Evolutionary conservation across 2,888 invertebrate species (phyloP), one percentile per base, ranked within the genome.

Genomic region (Rotaria magnacalcarata): DNA sequence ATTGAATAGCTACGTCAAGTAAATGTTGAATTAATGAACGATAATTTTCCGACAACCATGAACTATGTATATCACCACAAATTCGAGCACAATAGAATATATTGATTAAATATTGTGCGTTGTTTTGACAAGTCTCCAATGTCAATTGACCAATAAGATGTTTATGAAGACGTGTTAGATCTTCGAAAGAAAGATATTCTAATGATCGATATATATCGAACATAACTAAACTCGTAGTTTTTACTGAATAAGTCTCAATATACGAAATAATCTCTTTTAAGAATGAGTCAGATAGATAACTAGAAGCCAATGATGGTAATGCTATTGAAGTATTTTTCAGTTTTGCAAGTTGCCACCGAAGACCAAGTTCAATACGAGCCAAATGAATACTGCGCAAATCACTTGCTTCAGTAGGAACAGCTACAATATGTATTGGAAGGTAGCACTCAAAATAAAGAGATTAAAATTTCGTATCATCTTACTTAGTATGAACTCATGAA

Each of bases 211-310:
- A 80, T 11, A 80, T 43, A 80, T 80, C 80, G 24, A 47, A n/a
- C 80, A 80, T 80, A n/a, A 47, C 47, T 80, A 80, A 80, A n/a
- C 43, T n/a, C 1, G 47, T 47, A 24, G 80, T 80, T 80, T 80
- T 80, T 47, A n/a, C 47, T 80, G 80, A 80, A n/a, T 80, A 80
- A 47, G 43, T 43, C 43, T 80, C 47, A 47, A 80, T 80, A n/a
- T 80, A 80, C 5, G 43, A 24, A 21, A 3, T 80, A 5, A 80
- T 43, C n/a, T 80, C 4, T n/a, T 47, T 11, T 24, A 80, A 80
- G 16, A 47, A 80, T 24, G 24, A 24, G 4, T 80, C 14, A 0
- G 34, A 16, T 27, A 67, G 67, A 67, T 67, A 67, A 34, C 2
- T 67, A 0, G 34, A 34, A 67, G 67, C 67, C 34, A 67, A 11